These are phyloP conservation scores for Leptarthrus brevirostris DNA, from an alignment of 2,888 invertebrate genomes.

Conservation along the genomic window DNA sequence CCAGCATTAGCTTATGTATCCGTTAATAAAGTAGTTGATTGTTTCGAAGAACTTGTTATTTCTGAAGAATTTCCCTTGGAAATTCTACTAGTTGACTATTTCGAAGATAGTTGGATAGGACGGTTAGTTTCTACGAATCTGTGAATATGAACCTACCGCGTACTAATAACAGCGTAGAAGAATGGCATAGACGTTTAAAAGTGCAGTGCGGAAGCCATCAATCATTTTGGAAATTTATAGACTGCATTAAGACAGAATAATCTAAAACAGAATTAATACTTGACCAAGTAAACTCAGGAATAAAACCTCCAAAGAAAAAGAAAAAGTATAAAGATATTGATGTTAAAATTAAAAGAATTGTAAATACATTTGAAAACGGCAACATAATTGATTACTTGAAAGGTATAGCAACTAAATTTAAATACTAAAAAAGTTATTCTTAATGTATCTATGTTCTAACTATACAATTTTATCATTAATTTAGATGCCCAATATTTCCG, in stretches of 20 bases:
- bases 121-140: background rate
- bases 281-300: background rate
- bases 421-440: too few species aligned
- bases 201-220: background rate
- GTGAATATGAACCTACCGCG: background rate
- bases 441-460: too few species aligned
- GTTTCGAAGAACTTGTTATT: background rate
- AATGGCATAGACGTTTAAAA: background rate
- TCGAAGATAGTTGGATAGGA: background rate
- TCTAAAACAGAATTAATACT: background rate
- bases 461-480: too few species aligned
- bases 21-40: too few species aligned
- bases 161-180: background rate
- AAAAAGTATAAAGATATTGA: background rate
- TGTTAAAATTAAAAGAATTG: constrained; percentile 3
- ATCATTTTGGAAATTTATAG: background rate
- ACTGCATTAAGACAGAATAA: background rate
- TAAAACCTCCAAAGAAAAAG: background rate
- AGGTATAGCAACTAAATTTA: too few species aligned
- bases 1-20: background rate
- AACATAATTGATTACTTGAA: background rate
- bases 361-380: too few species aligned
- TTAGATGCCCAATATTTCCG: too few species aligned
- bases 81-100: background rate
- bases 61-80: background rate